These are phyloP conservation scores for Arrhamphus sclerolepis DNA, from an alignment of 2,797 vertebrate species.

Conservation along the genomic window DNA sequence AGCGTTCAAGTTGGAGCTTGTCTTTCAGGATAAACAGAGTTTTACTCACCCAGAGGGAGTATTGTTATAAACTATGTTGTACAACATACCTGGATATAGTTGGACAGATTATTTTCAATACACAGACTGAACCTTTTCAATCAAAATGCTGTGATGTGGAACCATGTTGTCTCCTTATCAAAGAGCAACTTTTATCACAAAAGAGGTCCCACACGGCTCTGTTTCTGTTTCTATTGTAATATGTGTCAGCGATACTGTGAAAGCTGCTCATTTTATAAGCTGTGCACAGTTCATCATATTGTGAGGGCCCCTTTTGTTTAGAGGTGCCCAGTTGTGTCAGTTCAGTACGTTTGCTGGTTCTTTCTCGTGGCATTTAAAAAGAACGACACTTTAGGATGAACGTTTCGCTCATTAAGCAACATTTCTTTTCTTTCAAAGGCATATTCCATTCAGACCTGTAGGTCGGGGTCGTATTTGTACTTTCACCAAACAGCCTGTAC, in stretches of 20 bases:
- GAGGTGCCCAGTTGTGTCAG: conserved; percentile 15
- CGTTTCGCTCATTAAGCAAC: not conserved
- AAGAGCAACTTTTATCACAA: conserved; percentile 10
- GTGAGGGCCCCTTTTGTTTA: conserved; percentile 38
- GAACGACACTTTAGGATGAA: not conserved
- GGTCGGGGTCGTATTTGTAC: conserved; percentile 30
- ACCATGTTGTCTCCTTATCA: conserved; percentile 10
- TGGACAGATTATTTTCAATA: conserved; percentile 10
- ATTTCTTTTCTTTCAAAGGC: conserved; percentile 13
- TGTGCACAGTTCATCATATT: conserved; percentile 34
- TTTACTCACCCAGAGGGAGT: not conserved
- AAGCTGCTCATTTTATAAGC: conserved; percentile 43
- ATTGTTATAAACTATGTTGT: conserved; percentile 20
- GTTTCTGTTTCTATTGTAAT: conserved; percentile 17
- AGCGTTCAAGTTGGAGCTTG: not conserved
- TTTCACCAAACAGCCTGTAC: conserved; percentile 9
- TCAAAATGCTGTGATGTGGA: conserved; percentile 20
- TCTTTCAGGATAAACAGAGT: conserved; percentile 15
- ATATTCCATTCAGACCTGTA: not conserved
- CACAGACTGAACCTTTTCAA: conserved; percentile 22
- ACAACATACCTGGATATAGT: conserved; percentile 22
- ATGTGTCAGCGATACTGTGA: conserved; percentile 30
- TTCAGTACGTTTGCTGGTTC: not conserved
- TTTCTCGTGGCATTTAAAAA: not conserved
- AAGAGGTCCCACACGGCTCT: conserved; percentile 7